Conservation (phyloP, 2,113 vertebrate genomes). For the Semnornis frantzii region DNA sequence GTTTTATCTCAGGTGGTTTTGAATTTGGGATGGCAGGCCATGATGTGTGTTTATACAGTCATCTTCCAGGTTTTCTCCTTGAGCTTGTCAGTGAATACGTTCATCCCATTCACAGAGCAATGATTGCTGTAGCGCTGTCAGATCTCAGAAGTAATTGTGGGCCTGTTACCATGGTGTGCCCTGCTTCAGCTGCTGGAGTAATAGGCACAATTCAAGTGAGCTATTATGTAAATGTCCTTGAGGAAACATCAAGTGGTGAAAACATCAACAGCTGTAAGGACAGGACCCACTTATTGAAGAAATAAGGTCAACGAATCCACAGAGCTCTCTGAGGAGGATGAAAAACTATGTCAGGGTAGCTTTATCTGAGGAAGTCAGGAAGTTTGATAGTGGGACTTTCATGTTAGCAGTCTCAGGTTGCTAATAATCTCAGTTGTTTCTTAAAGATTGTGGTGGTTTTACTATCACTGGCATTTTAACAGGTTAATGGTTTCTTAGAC, state of each 20-base stretch:
- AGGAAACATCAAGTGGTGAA: background rate
- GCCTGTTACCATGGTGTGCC: background rate
- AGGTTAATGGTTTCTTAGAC: background rate
- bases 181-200: background rate
- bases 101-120: background rate
- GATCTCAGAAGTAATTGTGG: background rate
- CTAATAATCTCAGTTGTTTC: background rate
- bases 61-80: background rate
- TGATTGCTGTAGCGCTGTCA: background rate
- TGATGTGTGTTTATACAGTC: background rate
- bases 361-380: background rate
- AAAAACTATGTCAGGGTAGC: background rate
- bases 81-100: background rate
- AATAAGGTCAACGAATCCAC: background rate
- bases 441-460: background rate
- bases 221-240: conserved; percentile 31
- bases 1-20: background rate
- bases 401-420: background rate
- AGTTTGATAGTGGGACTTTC: background rate
- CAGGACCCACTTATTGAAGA: background rate
- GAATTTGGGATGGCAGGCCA: background rate
- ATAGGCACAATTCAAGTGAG: background rate
- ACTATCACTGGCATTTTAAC: background rate
- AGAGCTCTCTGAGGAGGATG: background rate
- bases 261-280: conserved; percentile 16